Percentiles rank a stretch among this genome's conserved stretches.
Conservation (phyloP, 2,888 invertebrate genomes). For the Latheticus oryzae region DNA sequence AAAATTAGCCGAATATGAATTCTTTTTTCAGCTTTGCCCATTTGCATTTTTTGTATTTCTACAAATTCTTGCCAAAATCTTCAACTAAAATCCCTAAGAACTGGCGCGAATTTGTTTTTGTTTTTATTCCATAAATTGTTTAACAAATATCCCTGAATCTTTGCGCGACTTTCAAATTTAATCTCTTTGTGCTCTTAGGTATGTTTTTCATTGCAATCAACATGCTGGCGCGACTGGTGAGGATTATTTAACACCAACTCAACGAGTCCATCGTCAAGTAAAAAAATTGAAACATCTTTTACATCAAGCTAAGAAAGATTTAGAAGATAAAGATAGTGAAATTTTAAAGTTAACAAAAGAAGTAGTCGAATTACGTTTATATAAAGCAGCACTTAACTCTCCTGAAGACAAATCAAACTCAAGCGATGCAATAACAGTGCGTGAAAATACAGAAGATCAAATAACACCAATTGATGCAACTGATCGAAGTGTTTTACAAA, state of each 20-base stretch:
- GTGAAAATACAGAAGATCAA: conserved; percentile 74
- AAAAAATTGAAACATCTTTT: conserved; percentile 79
- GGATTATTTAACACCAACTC: conserved; percentile 90
- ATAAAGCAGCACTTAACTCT: conserved; percentile 82
- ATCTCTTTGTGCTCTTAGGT: conserved; percentile 70
- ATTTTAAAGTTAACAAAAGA: conserved; percentile 74
- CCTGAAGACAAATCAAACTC: conserved; percentile 85
- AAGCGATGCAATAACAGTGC: conserved; percentile 72
- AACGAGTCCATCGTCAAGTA: conserved; percentile 85
- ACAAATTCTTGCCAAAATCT: too few relatives aligned
- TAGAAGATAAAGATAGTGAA: conserved; percentile 86
- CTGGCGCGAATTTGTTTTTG: too few relatives aligned
- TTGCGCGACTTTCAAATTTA: conserved; percentile 1
- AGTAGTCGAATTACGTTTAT: conserved; percentile 82
- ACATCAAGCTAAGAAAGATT: conserved; percentile 78
- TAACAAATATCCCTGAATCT: conserved; percentile 12
- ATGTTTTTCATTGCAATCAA: conserved; percentile 87
- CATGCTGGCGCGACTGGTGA: conserved; percentile 81
- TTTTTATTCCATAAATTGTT: too few relatives aligned
- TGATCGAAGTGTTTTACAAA: conserved; percentile 45
- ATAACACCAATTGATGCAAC: conserved; percentile 55
- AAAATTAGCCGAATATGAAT: too few relatives aligned
- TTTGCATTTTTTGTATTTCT: too few relatives aligned
- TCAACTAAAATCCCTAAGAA: too few relatives aligned
- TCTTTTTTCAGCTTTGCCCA: too few relatives aligned